These are phyloP conservation scores for Zaprionus obscuricornis DNA, from an alignment of 2,888 invertebrate genomes.

Conservation along the genomic window DNA sequence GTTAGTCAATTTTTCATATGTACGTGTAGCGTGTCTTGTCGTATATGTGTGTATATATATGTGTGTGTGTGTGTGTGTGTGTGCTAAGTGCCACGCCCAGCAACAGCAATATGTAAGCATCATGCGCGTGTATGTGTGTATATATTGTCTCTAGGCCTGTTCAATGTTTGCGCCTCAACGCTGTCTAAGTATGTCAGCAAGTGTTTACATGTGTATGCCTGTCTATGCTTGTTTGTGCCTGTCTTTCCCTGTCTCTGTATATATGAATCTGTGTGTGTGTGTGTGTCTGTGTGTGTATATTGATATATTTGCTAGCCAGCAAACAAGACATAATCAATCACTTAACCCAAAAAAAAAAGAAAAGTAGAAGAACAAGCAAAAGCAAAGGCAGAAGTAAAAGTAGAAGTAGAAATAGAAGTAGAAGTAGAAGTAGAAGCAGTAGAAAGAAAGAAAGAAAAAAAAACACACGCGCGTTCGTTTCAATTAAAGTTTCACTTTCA, in stretches of 20 bases:
- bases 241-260: no score
- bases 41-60: slow-evolving; percentile 8
- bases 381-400: no score
- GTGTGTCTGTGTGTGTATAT: slow-evolving; percentile 14
- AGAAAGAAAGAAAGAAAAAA: neutral
- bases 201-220: slow-evolving; percentile 9
- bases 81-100: slow-evolving; percentile 56
- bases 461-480: slow-evolving; percentile 54
- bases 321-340: slow-evolving; percentile 75
- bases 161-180: no score
- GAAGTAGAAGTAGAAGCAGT: no score
- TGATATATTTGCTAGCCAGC: slow-evolving; percentile 28
- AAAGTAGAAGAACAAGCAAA: neutral
- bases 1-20: slow-evolving; percentile 48
- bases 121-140: no score
- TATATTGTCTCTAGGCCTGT: no score
- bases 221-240: neutral
- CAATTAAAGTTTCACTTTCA: slow-evolving; percentile 72
- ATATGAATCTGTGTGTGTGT: slow-evolving; percentile 8
- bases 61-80: slow-evolving; percentile 11
- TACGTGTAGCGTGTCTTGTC: neutral
- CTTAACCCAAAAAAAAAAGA: slow-evolving; percentile 57
- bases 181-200: slow-evolving; percentile 1
- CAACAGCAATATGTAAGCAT: slow-evolving; percentile 31
- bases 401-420: no score